Percentiles rank a stretch among this genome's conserved stretches.
Conservation (phyloP, 2,888 invertebrate genomes). For the Cheilosia scutellata region DNA sequence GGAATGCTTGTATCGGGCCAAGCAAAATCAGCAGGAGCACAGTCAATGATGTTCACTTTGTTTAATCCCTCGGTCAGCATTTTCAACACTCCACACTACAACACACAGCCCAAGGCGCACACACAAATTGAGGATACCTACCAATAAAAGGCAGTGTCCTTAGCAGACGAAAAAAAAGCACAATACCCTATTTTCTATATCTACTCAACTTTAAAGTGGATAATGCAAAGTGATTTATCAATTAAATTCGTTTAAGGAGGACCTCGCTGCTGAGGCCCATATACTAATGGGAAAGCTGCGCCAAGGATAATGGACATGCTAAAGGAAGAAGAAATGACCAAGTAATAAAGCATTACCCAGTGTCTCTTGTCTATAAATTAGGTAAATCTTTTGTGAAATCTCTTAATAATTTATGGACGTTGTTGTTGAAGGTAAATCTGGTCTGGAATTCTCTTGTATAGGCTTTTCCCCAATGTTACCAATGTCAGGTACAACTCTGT, state of each 20-base stretch:
- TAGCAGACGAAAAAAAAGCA: neutral
- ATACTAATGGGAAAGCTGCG: slow-evolving; percentile 24
- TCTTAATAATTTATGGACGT: slow-evolving; percentile 64
- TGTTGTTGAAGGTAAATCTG: slow-evolving; percentile 42
- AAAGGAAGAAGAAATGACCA: slow-evolving; percentile 42
- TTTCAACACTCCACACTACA: neutral
- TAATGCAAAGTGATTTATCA: slow-evolving; percentile 70
- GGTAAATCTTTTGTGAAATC: slow-evolving; percentile 67
- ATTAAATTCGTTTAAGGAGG: slow-evolving; percentile 48
- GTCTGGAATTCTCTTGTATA: slow-evolving; percentile 6
- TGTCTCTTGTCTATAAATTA: slow-evolving; percentile 69
- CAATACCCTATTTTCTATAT: neutral
- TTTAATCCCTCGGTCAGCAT: neutral
- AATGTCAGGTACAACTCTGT: neutral
- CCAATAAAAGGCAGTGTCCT: slow-evolving; percentile 11
- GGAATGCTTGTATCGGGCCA: neutral
- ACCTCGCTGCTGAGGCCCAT: neutral
- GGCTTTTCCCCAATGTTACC: neutral
- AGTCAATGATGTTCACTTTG: neutral
- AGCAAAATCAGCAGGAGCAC: no score
- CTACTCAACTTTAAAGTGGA: slow-evolving; percentile 59
- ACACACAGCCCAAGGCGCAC: slow-evolving; percentile 6
- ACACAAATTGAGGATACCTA: slow-evolving; percentile 11
- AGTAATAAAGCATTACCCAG: slow-evolving; percentile 47
- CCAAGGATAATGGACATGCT: slow-evolving; percentile 55